These are phyloP conservation scores for Nomada fabriciana DNA, from an alignment of 2,888 invertebrate species.

Conservation along the genomic window DNA sequence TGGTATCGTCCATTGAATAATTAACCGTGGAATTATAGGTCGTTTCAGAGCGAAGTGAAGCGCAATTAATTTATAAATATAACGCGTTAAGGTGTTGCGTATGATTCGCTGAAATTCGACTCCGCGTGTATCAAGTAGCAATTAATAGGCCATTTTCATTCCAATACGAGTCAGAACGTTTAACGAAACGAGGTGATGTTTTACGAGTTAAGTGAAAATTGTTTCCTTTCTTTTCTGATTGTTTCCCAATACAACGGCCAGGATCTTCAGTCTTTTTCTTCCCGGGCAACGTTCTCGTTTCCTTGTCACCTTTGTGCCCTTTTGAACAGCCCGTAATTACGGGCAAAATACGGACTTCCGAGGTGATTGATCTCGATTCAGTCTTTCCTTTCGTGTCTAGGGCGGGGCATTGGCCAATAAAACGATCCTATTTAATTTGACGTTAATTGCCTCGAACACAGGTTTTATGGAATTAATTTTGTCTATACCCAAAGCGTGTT, in stretches of 20 bases:
- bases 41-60: neutral
- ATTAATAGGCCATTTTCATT: conserved; percentile 23
- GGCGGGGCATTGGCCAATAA: too few relatives aligned
- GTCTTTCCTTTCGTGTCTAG: neutral
- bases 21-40: neutral
- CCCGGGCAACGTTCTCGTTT: neutral
- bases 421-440: neutral
- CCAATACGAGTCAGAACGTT: neutral
- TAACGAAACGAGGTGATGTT: conserved; percentile 1
- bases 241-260: conserved; percentile 9
- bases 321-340: conserved; percentile 10
- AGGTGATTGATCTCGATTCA: neutral
- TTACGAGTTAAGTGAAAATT: neutral
- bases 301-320: neutral
- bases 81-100: too few relatives aligned
- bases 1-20: neutral
- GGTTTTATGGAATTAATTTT: neutral
- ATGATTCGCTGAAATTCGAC: neutral
- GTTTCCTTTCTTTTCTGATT: neutral
- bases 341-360: neutral
- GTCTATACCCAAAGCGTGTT: neutral
- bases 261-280: neutral
- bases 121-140: neutral
- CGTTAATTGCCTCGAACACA: neutral
- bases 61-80: neutral